Evolutionary conservation across 2,113 vertebrate species (phyloP).

Genomic region (Marmota monax): DNA sequence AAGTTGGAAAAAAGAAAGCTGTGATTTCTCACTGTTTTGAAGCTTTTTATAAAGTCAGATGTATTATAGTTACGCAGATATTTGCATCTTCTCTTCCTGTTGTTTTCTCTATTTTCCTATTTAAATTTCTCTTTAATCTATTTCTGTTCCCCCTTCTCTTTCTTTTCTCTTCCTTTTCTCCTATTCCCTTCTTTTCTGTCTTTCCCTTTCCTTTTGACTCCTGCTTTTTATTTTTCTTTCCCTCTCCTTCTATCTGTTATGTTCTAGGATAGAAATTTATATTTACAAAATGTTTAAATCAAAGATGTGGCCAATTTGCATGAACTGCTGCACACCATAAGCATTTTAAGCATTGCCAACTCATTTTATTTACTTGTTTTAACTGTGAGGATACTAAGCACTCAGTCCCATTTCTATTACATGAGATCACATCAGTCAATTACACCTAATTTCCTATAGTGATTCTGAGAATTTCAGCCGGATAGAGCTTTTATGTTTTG

Average conservation of each 20-base stretch:
- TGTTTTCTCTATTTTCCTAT: conserved; percentile 28
- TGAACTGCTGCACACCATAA: conserved; percentile 34
- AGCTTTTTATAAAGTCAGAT: conserved; percentile 6
- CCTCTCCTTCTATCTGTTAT: not conserved
- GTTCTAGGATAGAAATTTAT: conserved; percentile 28
- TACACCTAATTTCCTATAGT: conserved; percentile 80
- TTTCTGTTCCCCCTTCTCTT: not conserved
- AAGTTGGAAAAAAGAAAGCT: not conserved
- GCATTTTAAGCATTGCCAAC: conserved; percentile 59
- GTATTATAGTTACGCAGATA: not conserved
- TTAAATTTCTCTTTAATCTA: conserved; percentile 37
- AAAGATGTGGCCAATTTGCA: conserved; percentile 56
- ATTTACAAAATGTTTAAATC: conserved; percentile 65
- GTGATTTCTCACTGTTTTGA: conserved; percentile 20
- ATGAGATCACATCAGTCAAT: conserved; percentile 76
- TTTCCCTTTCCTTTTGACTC: not conserved
- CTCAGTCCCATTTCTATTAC: conserved; percentile 70
- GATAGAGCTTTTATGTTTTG: conserved; percentile 74
- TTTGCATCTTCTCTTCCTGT: not conserved
- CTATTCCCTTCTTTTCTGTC: not conserved
- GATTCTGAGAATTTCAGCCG: conserved; percentile 78
- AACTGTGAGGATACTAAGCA: conserved; percentile 67
- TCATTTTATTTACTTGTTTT: conserved; percentile 77
- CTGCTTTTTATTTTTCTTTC: not conserved
- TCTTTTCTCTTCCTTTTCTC: not conserved